Percentiles rank a stretch among this genome's conserved stretches.
Conservation (phyloP, 2,797 vertebrate species). For the Epinephelus awoara region DNA sequence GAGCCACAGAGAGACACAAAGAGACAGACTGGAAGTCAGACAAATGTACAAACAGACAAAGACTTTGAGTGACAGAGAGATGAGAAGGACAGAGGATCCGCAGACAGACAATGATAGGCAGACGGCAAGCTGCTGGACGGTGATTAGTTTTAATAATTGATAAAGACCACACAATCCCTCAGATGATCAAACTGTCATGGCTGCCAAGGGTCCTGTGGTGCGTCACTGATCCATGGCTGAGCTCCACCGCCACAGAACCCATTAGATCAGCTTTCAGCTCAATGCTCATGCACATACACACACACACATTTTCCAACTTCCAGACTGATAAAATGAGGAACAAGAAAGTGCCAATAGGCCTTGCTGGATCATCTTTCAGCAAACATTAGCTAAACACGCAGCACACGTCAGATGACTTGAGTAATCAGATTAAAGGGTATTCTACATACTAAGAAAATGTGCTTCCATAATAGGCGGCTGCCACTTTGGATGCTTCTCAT, state of each 20-base stretch:
- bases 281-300: conserved; percentile 31
- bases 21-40: conserved; percentile 15
- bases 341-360: conserved; percentile 22
- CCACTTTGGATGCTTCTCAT: conserved; percentile 47
- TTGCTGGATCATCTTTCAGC: conserved; percentile 11
- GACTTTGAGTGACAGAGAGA: conserved; percentile 36
- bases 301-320: conserved; percentile 40
- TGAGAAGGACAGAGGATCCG: conserved; percentile 21
- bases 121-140: conserved; percentile 56
- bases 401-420: neutral
- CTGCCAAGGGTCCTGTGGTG: conserved; percentile 74
- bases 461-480: conserved; percentile 40
- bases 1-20: conserved; percentile 14
- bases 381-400: conserved; percentile 11
- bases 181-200: conserved; percentile 80
- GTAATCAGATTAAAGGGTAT: conserved; percentile 21
- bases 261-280: conserved; percentile 75
- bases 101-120: conserved; percentile 50
- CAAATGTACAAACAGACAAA: conserved; percentile 24
- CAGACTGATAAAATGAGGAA: conserved; percentile 25
- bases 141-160: conserved; percentile 85
- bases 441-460: conserved; percentile 20
- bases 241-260: conserved; percentile 51
- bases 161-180: conserved; percentile 77
- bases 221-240: conserved; percentile 68